Evolutionary conservation across 2,888 invertebrate species (phyloP), one percentile per base, ranked within the genome.

Genomic region (Phaonia tiefii): DNA sequence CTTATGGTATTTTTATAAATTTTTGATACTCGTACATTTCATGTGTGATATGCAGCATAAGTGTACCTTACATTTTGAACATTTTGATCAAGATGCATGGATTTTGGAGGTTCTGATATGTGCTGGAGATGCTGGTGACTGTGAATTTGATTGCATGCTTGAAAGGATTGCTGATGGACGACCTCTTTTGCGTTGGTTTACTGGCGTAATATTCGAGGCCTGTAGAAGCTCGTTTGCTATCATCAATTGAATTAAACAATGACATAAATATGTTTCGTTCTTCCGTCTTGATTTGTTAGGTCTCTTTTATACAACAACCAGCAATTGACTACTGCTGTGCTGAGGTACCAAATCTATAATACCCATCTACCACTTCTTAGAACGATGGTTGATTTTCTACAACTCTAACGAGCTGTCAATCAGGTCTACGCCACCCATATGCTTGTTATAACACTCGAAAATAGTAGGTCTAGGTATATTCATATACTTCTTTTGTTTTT

Each of bases 111-210:
- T 54, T 79, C 51, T 20, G 54, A 46, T 26, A 75, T 54, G n/a
- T 46, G 37, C 46, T 46, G n/a, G 15, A 46, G 46, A 46, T n/a
- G 46, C 11, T n/a, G 46, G 4, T 46, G 46, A 7, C 15, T 7
- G 46, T n/a, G 46, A 46, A n/a, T 11, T 3, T 46, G 67, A 75
- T 67, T 75, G 44, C 54, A 42, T 75, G 25, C n/a, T 11, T 31
- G 26, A 58, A 67, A 75, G 67, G 26, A 31, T 7, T 75, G 75
- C 17, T 44, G 60, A 70, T 70, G 69, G 44, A 46, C 71, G 49
- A n/a, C 49, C 74, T 79, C 75, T 65, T 75, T 71, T 58, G 71
- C 75, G n/a, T n/a, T n/a, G n/a, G n/a, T n/a, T n/a, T n/a, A n/a
- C n/a, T n/a, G n/a, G n/a, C 22, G 26, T 66, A 20, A 44, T 71